These are phyloP conservation scores for Leiothrix lutea DNA, from an alignment of 2,113 vertebrate species.

Conservation along the genomic window DNA sequence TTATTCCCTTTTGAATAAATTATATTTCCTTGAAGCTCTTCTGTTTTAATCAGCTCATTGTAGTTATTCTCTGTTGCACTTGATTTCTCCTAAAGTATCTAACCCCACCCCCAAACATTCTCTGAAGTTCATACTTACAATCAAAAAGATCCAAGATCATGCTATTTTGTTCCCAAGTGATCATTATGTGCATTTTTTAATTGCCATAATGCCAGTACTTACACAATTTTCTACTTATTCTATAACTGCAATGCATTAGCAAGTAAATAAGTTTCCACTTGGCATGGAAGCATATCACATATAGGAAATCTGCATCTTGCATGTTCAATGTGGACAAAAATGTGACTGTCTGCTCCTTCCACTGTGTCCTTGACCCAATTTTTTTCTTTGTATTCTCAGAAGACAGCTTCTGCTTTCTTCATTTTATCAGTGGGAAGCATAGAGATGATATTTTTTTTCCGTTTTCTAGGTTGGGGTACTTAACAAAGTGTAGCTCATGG, in stretches of 20 bases:
- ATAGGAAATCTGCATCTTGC: not conserved
- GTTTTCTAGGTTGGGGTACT: not conserved
- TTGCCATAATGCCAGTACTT: not conserved
- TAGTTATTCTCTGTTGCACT: not conserved
- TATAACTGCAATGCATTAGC: not conserved
- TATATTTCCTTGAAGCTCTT: not conserved
- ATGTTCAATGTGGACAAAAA: not conserved
- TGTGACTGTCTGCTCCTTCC: not conserved
- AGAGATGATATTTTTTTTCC: not conserved
- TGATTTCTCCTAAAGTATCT: not conserved
- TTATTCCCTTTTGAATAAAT: not conserved
- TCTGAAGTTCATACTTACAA: not conserved
- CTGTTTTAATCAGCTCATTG: not conserved
- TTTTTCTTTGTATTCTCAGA: not conserved
- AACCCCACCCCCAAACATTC: not conserved
- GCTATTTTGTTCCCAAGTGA: not conserved
- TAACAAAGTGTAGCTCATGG: not conserved
- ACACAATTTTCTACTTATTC: not conserved
- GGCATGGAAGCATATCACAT: not conserved
- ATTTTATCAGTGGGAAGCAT: not conserved
- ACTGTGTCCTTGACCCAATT: not conserved
- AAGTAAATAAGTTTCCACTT: not conserved
- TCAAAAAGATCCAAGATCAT: not conserved
- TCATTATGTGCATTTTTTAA: not conserved
- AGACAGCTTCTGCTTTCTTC: not conserved